Evolutionary conservation across 1,140 invertebrate species (phyloP).

Genomic region (Bombus confusus): DNA sequence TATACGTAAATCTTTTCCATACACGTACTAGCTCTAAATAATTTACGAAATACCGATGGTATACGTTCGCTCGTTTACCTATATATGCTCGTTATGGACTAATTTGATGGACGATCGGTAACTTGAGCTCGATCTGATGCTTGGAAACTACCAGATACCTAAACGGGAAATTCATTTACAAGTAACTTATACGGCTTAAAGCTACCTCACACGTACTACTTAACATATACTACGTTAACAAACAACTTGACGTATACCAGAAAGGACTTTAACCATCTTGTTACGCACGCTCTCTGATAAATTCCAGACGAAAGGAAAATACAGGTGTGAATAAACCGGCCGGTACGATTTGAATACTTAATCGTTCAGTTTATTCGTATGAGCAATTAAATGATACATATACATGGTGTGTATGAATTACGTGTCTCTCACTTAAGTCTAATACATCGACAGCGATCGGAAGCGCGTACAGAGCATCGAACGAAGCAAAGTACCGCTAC

Average conservation of each 20-base stretch:
- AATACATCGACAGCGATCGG: conserved; percentile 77
- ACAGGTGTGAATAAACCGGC: background rate
- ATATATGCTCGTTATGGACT: background rate
- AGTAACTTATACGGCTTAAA: conserved; percentile 39
- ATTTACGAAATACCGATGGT: background rate
- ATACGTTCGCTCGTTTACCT: background rate
- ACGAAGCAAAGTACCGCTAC: conserved; percentile 52
- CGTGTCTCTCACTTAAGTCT: conserved; percentile 77
- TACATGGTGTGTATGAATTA: conserved; percentile 79
- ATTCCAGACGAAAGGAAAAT: background rate
- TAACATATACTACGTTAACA: background rate
- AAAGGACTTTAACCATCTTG: background rate
- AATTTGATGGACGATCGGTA: background rate
- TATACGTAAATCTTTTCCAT: background rate
- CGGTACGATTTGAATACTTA: conserved; percentile 63
- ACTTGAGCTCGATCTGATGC: too few relatives aligned
- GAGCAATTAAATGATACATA: conserved; percentile 80
- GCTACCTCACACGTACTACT: conserved; percentile 41
- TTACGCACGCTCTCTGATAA: background rate
- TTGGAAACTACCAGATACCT: background rate
- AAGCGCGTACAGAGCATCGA: conserved; percentile 62
- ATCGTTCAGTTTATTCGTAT: conserved; percentile 78
- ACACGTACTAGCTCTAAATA: background rate
- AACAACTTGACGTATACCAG: too few relatives aligned
- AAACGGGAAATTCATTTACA: background rate